phyloP scores from a whole-genome alignment of 2,888 invertebrate genomes.

The Syritta pipiens region DNA sequence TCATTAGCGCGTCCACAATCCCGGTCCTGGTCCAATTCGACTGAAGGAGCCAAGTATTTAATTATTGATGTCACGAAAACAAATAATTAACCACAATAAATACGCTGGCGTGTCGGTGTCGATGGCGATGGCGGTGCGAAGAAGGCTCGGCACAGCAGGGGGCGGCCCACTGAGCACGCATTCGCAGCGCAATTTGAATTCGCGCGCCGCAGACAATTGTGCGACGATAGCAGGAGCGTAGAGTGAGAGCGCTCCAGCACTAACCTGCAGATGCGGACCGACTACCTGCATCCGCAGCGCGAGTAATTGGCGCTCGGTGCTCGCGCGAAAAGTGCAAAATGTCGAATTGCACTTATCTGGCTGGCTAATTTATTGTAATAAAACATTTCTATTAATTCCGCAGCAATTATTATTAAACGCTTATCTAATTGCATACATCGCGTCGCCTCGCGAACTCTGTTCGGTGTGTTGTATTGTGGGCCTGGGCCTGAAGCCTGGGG shows the following conservation, averaged over 20 bases:
- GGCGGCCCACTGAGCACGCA: slow-evolving; percentile 52
- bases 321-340: slow-evolving; percentile 61
- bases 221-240: neutral
- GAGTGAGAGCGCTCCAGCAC: no score
- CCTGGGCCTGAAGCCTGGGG: slow-evolving; percentile 59
- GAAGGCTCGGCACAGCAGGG: slow-evolving; percentile 5
- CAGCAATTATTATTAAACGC: slow-evolving; percentile 73
- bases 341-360: slow-evolving; percentile 68
- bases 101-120: slow-evolving; percentile 61
- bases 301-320: slow-evolving; percentile 18
- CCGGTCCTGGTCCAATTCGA: slow-evolving; percentile 47
- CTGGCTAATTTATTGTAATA: slow-evolving; percentile 74
- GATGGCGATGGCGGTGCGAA: slow-evolving; percentile 8
- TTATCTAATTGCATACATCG: slow-evolving; percentile 74
- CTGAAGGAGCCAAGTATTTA: slow-evolving; percentile 68
- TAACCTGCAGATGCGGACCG: slow-evolving; percentile 22
- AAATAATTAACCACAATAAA: slow-evolving; percentile 72
- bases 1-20: slow-evolving; percentile 70
- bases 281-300: slow-evolving; percentile 14
- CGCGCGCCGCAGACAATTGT: slow-evolving; percentile 10
- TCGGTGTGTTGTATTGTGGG: slow-evolving; percentile 26
- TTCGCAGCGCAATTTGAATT: slow-evolving; percentile 67
- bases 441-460: slow-evolving; percentile 68
- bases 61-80: slow-evolving; percentile 73
- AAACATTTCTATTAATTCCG: slow-evolving; percentile 75